Evolutionary conservation across 2,113 vertebrate genomes (phyloP).

Genomic region (Pangasianodon hypophthalmus): DNA sequence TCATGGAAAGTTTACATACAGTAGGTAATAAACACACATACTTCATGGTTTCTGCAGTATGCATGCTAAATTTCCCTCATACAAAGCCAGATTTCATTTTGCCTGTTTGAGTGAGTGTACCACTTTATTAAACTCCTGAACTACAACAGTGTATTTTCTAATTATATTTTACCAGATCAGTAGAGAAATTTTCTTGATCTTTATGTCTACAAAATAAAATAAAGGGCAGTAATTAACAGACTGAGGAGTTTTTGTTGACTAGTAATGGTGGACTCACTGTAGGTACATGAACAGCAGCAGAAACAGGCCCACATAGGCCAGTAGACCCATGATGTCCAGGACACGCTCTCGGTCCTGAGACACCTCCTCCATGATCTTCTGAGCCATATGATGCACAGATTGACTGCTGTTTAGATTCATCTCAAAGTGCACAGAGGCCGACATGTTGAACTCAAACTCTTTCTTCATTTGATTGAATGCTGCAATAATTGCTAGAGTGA

Average conservation of each 20-base stretch:
- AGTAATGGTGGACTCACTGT: slow-evolving; percentile 70
- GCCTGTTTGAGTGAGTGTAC: neutral
- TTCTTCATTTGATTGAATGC: slow-evolving; percentile 73
- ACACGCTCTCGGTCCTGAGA: slow-evolving; percentile 55
- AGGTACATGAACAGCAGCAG: slow-evolving; percentile 73
- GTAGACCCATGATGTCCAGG: slow-evolving; percentile 57
- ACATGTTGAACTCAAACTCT: slow-evolving; percentile 89
- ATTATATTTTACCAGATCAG: neutral
- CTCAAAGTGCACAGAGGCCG: slow-evolving; percentile 67
- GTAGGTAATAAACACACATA: neutral
- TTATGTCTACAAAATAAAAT: neutral
- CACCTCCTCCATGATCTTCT: slow-evolving; percentile 77
- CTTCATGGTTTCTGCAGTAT: neutral
- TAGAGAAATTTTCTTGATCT: neutral
- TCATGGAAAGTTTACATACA: neutral
- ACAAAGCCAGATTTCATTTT: neutral
- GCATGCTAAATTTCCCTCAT: neutral
- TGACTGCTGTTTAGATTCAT: slow-evolving; percentile 75
- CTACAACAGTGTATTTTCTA: neutral
- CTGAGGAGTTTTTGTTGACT: neutral
- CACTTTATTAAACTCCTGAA: neutral
- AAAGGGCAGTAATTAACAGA: neutral
- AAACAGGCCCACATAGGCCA: slow-evolving; percentile 69
- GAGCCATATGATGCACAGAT: slow-evolving; percentile 74
- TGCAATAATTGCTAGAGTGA: slow-evolving; percentile 66